phyloP scores from a whole-genome alignment of 2,113 vertebrate genomes.

The Cheilinus undulatus region DNA sequence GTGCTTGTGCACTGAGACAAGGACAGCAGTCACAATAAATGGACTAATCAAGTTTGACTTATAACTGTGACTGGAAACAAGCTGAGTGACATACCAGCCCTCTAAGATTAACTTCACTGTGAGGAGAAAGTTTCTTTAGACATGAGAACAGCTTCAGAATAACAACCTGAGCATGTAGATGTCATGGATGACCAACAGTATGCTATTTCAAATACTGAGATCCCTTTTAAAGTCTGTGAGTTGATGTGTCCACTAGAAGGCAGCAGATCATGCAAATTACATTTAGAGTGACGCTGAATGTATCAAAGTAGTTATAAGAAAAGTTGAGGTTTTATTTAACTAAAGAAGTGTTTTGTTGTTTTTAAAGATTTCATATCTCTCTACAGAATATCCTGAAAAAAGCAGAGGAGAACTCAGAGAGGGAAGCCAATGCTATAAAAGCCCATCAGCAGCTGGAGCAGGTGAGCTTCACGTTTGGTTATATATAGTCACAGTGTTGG shows the following conservation, averaged over 20 bases:
- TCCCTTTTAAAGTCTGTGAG: neutral
- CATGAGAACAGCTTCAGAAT: too few relatives aligned
- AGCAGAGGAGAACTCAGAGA: constrained; percentile 91
- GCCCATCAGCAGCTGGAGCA: constrained; percentile 93
- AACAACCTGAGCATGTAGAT: too few relatives aligned
- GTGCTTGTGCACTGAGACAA: too few relatives aligned
- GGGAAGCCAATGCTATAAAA: constrained; percentile 89
- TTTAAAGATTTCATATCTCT: constrained; percentile 10
- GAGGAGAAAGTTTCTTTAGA: too few relatives aligned
- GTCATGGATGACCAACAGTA: too few relatives aligned
- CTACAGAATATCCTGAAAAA: constrained; percentile 94
- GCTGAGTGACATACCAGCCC: too few relatives aligned
- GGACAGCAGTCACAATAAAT: too few relatives aligned
- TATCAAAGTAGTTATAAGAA: neutral
- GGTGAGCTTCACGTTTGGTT: constrained; percentile 75
- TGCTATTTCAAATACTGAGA: too few relatives aligned
- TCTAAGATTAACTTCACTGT: too few relatives aligned
- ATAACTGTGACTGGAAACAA: too few relatives aligned
- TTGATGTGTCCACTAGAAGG: neutral
- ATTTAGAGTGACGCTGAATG: neutral
- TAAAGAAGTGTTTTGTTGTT: neutral
- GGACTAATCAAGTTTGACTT: too few relatives aligned
- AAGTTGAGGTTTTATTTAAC: neutral
- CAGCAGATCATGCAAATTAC: neutral
- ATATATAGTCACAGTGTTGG: too few relatives aligned